Percentiles rank a stretch among this genome's conserved stretches.
Evolutionary conservation across 2,888 invertebrate species (phyloP).

Genomic region (Syrista parreyssii): DNA sequence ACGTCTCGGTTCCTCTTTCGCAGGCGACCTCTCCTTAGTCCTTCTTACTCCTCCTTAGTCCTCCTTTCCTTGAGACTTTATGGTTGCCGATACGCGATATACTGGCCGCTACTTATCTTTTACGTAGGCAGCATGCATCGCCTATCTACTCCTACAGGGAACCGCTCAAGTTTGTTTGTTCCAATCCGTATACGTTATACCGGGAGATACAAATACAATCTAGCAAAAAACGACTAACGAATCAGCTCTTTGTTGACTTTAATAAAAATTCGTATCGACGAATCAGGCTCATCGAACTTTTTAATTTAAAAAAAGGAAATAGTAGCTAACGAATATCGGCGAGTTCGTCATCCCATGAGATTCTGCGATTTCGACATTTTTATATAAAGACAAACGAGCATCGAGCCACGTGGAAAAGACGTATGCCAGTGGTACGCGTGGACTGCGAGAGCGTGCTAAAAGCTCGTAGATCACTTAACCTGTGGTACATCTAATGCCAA

Average conservation of each 20-base stretch:
- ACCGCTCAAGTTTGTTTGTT: background rate
- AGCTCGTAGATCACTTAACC: conserved; percentile 50
- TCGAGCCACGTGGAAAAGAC: background rate
- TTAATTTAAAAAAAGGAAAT: background rate
- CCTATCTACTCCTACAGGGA: conserved; percentile 16
- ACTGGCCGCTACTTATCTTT: conserved; percentile 19
- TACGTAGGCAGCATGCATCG: conserved; percentile 8
- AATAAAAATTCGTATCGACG: background rate
- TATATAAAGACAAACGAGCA: background rate
- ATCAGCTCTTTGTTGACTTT: background rate
- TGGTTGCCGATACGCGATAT: conserved; percentile 20
- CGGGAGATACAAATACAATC: background rate
- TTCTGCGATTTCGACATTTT: background rate
- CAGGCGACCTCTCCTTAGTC: background rate
- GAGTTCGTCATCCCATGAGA: background rate
- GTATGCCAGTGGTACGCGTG: background rate
- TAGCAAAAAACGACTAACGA: background rate
- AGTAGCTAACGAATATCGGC: background rate
- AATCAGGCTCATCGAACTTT: background rate
- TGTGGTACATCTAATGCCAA: conserved; percentile 38
- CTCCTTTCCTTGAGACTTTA: conserved; percentile 16
- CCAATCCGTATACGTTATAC: background rate
- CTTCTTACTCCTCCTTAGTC: conserved; percentile 4
- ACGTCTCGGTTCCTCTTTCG: background rate
- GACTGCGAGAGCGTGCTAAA: conserved; percentile 39